Conservation (phyloP, 1,140 invertebrate species). For the Vanessa tameamea region DNA sequence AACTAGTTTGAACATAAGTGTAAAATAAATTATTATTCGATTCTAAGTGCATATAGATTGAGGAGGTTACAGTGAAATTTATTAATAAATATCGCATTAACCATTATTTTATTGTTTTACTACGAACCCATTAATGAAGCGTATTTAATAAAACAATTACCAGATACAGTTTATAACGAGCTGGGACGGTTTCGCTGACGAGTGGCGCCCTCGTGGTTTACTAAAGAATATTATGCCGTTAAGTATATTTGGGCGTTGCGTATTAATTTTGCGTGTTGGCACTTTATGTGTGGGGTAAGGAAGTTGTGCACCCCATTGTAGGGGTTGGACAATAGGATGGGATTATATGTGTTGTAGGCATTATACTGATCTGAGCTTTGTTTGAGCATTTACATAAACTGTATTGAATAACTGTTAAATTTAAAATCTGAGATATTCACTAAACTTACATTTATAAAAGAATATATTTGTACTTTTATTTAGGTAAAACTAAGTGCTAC, state of each 20-base stretch:
- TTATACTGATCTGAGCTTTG: conserved; percentile 65
- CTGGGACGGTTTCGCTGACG: neutral
- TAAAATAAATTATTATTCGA: conserved; percentile 78
- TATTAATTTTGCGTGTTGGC: conserved; percentile 75
- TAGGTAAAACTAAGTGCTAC: neutral
- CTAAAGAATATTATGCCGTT: conserved; percentile 59
- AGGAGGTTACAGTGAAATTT: conserved; percentile 77
- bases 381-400: conserved; percentile 15
- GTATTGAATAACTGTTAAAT: neutral
- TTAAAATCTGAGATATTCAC: neutral
- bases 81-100: conserved; percentile 80
- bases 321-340: conserved; percentile 69
- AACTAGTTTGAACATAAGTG: conserved; percentile 66
- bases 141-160: neutral
- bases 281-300: conserved; percentile 51
- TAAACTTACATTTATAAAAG: neutral
- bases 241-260: conserved; percentile 72
- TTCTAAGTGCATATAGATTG: conserved; percentile 77
- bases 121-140: neutral
- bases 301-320: conserved; percentile 29
- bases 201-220: conserved; percentile 19
- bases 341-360: conserved; percentile 70
- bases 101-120: conserved; percentile 57
- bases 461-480: neutral
- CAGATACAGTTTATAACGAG: neutral